Evolutionary conservation across 2,888 invertebrate genomes (phyloP).

Genomic region (Aradus depressus): DNA sequence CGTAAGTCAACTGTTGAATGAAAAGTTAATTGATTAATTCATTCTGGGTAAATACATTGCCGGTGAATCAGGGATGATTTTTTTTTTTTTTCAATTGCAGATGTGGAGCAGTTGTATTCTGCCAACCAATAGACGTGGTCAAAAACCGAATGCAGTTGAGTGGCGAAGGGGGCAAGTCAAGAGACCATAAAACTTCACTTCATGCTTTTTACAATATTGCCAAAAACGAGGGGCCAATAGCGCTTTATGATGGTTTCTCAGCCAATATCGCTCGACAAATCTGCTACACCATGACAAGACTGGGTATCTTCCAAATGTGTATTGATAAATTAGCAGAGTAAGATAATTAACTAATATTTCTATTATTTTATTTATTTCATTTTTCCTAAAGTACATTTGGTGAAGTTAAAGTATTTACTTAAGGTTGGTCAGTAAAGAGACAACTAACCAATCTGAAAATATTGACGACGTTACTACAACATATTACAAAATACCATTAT

Average conservation of each 20-base stretch:
- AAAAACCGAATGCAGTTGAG: slow-evolving; percentile 97
- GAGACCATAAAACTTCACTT: slow-evolving; percentile 65
- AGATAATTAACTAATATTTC: too few relatives aligned
- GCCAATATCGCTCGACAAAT: slow-evolving; percentile 90
- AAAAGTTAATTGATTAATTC: not conserved
- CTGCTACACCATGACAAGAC: slow-evolving; percentile 89
- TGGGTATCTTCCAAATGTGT: slow-evolving; percentile 87
- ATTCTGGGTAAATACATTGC: too few relatives aligned
- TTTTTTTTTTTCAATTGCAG: slow-evolving; percentile 41
- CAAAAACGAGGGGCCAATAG: slow-evolving; percentile 73
- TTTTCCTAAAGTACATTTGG: too few relatives aligned
- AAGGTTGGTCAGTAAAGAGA: too few relatives aligned
- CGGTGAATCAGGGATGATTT: too few relatives aligned
- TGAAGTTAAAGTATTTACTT: too few relatives aligned
- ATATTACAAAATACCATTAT: too few relatives aligned
- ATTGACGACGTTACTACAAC: not conserved
- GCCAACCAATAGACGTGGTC: slow-evolving; percentile 92
- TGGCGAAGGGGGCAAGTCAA: slow-evolving; percentile 56
- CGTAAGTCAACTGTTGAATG: not conserved
- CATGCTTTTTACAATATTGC: slow-evolving; percentile 68
- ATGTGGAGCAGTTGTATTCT: slow-evolving; percentile 90
- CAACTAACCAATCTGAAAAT: not conserved
- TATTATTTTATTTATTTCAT: too few relatives aligned
- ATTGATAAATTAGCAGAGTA: slow-evolving; percentile 54
- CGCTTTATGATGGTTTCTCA: slow-evolving; percentile 81